phyloP scores from a whole-genome alignment of 2,888 invertebrate species.

The Cerastis rubricosa region DNA sequence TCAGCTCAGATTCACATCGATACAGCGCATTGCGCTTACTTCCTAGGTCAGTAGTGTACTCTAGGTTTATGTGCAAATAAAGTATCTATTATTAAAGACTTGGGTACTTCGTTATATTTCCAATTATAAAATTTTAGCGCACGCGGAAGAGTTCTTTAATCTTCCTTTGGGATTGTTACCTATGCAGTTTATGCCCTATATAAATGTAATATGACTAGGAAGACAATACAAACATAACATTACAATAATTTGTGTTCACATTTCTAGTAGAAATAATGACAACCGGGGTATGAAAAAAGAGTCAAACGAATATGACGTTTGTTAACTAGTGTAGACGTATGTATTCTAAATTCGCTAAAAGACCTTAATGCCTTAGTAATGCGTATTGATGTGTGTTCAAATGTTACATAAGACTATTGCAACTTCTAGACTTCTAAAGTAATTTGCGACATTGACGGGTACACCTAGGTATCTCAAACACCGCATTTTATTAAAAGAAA shows the following conservation, averaged over 20 bases:
- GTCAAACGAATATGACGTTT: background rate
- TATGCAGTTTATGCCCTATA: background rate
- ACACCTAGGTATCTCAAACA: conserved; percentile 38
- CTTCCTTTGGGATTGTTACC: too few species aligned
- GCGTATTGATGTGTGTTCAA: background rate
- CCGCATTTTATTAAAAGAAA: conserved; percentile 61
- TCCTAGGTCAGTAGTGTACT: conserved; percentile 15
- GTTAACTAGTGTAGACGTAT: too few species aligned
- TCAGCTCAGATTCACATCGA: conserved; percentile 37
- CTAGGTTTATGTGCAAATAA: background rate
- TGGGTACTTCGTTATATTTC: background rate
- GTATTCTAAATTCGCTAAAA: background rate
- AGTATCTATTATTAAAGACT: conserved; percentile 9
- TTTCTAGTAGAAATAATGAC: background rate
- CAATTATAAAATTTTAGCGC: background rate
- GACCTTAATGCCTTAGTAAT: background rate
- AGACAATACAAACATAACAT: background rate
- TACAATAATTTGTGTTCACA: background rate
- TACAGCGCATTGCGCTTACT: conserved; percentile 41
- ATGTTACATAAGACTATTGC: conserved; percentile 1
- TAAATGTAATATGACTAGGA: background rate
- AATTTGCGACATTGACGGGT: conserved; percentile 59
- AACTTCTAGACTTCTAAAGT: conserved; percentile 44
- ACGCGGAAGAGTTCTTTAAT: background rate
- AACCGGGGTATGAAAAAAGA: background rate